Base-by-base conservation (phyloP, 2,888 invertebrate species). In the Meteorus cinctellus region DNA sequence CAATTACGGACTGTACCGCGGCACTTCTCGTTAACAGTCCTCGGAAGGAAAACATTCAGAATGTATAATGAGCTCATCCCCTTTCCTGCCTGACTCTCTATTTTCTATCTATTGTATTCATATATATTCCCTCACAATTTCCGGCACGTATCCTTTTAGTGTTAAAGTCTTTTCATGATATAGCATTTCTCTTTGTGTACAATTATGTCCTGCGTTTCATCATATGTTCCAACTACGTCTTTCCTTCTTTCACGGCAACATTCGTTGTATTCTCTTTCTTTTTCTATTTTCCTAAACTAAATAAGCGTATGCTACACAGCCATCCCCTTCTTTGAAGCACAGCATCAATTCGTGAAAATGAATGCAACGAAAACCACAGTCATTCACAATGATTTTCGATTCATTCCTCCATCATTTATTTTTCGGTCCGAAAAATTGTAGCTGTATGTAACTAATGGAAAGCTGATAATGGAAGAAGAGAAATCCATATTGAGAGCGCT, bases 1-100 rank as follows among this genome's bases (percentile, higher is more conserved):
- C 75, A 76, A 77, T 77, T 79, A 75, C 75, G 75, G 76, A 75
- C 71, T 77, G 74, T 60, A 77, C 72, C 68, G 60, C 76, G 68
- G 74, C 74, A 69, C 72, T 75, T 73, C 75, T 74, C 79, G 72
- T 74, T 68, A 68, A 79, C 69, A 51, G 69, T 72, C 48, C 63
- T 69, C 68, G 72, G 69, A 73, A 76, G 76, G 72, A 76, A 73
- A 76, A 72, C 76, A 76, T 76, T 73, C 31, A 72, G 55, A 76
- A 76, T 76, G 72, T 76, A 69, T 76, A 76, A 76, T 76, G 69
- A 76, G 76, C 72, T 24, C 24, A 65, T 19, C 27, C 65, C 59
- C 48, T 29, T 65, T 41, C 41, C 16, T 24, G 10, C 36, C 55
- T 14, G 14, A 27, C 59, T 60, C 71, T 55, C 24, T 34, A 31